Evolutionary conservation across 2,113 vertebrate species (phyloP).

Genomic region (Cisticola juncidis): DNA sequence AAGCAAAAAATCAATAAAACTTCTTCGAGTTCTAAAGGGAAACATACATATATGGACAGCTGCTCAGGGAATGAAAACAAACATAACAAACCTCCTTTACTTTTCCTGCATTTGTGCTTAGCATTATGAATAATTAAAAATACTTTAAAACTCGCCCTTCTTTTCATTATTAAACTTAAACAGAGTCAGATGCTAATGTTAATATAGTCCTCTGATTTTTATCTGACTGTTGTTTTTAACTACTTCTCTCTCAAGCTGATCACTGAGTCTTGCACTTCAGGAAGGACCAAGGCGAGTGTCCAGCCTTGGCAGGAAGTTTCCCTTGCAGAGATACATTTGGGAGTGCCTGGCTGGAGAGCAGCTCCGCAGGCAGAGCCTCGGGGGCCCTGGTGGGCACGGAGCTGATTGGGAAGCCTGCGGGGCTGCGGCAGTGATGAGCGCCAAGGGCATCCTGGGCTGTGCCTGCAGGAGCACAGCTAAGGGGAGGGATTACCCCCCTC

Average conservation of each 20-base stretch:
- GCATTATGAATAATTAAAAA: not conserved
- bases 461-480: not conserved
- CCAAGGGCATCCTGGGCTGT: not conserved
- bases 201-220: not conserved
- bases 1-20: not conserved
- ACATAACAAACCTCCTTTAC: not conserved
- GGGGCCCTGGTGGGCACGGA: not conserved
- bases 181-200: not conserved
- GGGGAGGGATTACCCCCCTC: not conserved
- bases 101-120: not conserved
- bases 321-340: not conserved
- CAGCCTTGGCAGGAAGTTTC: not conserved
- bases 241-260: not conserved
- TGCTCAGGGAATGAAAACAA: not conserved
- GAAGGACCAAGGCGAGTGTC: not conserved
- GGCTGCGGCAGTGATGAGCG: fast-evolving
- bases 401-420: not conserved
- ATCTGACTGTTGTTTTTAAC: not conserved
- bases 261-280: not conserved
- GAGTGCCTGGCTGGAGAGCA: not conserved
- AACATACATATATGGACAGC: not conserved
- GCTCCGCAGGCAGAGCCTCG: not conserved
- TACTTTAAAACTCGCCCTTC: not conserved
- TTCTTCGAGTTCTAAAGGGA: not conserved
- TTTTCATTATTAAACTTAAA: not conserved